These are phyloP conservation scores for Hemibagrus guttatus DNA, from an alignment of 2,797 vertebrate species.

Conservation along the genomic window DNA sequence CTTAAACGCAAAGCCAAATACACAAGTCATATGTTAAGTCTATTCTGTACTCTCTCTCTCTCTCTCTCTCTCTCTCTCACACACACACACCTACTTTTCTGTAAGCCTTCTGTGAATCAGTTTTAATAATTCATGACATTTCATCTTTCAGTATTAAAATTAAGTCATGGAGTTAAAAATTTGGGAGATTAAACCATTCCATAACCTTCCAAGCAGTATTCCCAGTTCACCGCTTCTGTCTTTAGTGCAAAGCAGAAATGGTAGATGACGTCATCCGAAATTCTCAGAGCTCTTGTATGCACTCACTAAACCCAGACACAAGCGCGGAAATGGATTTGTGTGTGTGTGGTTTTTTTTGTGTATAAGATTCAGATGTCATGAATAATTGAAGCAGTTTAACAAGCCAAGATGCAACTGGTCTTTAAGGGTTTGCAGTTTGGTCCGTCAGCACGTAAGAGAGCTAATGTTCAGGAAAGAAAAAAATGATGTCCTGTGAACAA, in stretches of 20 bases:
- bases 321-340: conserved; percentile 18
- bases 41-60: neutral
- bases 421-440: conserved; percentile 54
- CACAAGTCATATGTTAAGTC: neutral
- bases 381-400: conserved; percentile 30
- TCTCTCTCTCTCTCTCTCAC: conserved; percentile 1
- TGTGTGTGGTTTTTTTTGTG: conserved; percentile 22
- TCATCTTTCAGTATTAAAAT: conserved; percentile 19
- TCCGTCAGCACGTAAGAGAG: conserved; percentile 29
- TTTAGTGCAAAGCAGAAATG: neutral
- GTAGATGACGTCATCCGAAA: neutral
- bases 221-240: neutral
- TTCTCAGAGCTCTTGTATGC: neutral
- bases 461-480: conserved; percentile 17
- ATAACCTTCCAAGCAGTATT: neutral
- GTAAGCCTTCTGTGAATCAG: conserved; percentile 48
- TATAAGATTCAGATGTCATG: conserved; percentile 5
- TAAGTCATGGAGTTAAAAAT: neutral
- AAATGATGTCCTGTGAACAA: conserved; percentile 37
- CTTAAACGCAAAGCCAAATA: conserved; percentile 22
- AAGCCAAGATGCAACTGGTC: conserved; percentile 11
- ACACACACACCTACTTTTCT: conserved; percentile 1
- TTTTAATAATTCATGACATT: conserved; percentile 59
- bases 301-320: neutral
- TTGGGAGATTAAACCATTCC: neutral